phyloP scores from a whole-genome alignment of 2,113 vertebrate genomes.

The Paradisaea rubra region DNA sequence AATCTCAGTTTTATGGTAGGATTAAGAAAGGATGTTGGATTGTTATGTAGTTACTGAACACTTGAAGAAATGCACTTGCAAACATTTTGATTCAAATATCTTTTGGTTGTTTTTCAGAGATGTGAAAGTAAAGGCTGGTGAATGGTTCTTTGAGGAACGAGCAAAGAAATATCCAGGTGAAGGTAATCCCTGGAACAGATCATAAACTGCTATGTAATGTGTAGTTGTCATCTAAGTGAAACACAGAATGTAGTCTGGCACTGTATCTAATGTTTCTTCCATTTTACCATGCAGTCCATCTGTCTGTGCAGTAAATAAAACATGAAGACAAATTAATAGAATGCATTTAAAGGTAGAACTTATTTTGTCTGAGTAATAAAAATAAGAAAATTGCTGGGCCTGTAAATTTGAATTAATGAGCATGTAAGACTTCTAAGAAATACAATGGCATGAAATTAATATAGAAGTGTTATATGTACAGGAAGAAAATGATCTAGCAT shows the following conservation, averaged over 20 bases:
- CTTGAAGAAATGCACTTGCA: neutral
- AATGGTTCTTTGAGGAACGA: slow-evolving; percentile 91
- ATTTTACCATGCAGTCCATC: neutral
- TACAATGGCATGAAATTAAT: neutral
- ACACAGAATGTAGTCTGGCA: neutral
- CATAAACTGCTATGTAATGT: neutral
- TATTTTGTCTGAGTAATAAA: neutral
- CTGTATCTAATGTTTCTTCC: neutral
- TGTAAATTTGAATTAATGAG: neutral
- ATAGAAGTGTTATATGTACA: neutral
- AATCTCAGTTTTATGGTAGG: neutral
- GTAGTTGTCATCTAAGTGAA: neutral
- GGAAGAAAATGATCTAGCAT: neutral
- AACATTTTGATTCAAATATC: neutral
- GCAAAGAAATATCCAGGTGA: slow-evolving; percentile 82
- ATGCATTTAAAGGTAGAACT: neutral
- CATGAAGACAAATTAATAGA: neutral
- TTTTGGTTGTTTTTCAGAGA: slow-evolving; percentile 74
- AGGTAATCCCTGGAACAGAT: slow-evolving; percentile 68
- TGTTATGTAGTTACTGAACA: neutral
- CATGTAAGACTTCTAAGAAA: neutral
- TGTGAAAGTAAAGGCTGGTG: slow-evolving; percentile 85
- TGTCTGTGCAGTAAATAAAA: neutral
- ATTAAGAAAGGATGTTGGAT: neutral
- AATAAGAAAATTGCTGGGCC: neutral